A percentile compares a stretch with the other conserved stretches of the same genome.
These are phyloP conservation scores for Odiellus spinosus DNA, from an alignment of 2,888 invertebrate species.

Conservation along the genomic window DNA sequence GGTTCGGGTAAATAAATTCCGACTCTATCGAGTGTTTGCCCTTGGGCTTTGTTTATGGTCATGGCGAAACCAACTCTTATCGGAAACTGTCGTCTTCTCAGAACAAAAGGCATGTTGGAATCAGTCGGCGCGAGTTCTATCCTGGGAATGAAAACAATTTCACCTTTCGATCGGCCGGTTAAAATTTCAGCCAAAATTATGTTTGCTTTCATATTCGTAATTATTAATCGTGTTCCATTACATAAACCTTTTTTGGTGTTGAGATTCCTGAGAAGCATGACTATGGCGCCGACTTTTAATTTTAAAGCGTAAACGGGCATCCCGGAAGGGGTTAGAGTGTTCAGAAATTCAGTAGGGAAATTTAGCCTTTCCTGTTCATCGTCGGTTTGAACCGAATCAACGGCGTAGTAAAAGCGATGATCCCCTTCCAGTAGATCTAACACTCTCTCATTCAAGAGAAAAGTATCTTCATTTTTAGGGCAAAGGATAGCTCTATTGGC, in stretches of 20 bases:
- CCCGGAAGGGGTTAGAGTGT: constrained; percentile 10
- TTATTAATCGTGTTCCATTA: too few relatives aligned
- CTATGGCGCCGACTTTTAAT: constrained; percentile 6
- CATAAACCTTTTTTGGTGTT: too few relatives aligned
- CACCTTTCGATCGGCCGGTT: background rate
- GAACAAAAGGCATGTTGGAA: constrained; percentile 1
- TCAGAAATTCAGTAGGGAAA: constrained; percentile 14
- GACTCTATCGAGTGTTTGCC: too few relatives aligned
- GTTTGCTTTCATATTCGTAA: too few relatives aligned
- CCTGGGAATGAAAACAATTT: constrained; percentile 17
- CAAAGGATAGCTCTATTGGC: too few relatives aligned
- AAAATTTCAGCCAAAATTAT: too few relatives aligned
- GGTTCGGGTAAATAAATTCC: constrained; percentile 12
- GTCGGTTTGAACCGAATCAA: background rate
- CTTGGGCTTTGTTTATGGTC: constrained; percentile 19
- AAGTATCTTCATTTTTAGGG: background rate
- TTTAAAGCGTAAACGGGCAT: constrained; percentile 12
- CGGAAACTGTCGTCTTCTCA: constrained; percentile 17
- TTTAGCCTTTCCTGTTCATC: background rate
- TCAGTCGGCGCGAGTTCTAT: constrained; percentile 8
- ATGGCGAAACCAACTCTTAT: constrained; percentile 16
- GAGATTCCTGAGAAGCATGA: constrained; percentile 13
- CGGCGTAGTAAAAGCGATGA: background rate
- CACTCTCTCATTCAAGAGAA: background rate
- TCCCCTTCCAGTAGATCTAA: background rate